Evolutionary conservation across 2,797 vertebrate genomes (phyloP).

Genomic region (Neosilurus mollespiculum): DNA sequence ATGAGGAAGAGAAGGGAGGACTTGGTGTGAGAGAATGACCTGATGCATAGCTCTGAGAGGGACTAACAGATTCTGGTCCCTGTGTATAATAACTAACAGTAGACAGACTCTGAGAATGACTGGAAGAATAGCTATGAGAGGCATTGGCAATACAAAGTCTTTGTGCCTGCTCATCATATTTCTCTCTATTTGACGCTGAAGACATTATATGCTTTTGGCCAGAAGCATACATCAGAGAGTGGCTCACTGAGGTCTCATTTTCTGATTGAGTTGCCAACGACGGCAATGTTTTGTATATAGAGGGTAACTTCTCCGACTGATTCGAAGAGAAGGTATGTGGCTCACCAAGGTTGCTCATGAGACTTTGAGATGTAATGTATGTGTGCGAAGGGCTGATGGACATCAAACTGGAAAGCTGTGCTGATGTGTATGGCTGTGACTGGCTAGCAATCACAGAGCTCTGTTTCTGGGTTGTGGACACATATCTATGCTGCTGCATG

Average conservation of each 20-base stretch:
- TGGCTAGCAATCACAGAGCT: conserved; percentile 91
- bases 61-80: conserved; percentile 81
- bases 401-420: conserved; percentile 86
- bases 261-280: conserved; percentile 84
- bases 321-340: conserved; percentile 82
- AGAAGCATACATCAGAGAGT: conserved; percentile 84
- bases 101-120: conserved; percentile 89
- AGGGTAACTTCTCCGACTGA: conserved; percentile 85
- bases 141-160: conserved; percentile 84
- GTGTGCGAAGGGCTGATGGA: conserved; percentile 88
- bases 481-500: conserved; percentile 82
- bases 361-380: conserved; percentile 80
- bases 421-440: conserved; percentile 84
- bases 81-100: conserved; percentile 88
- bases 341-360: conserved; percentile 80
- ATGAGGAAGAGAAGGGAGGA: conserved; percentile 83
- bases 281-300: conserved; percentile 88
- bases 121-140: conserved; percentile 86
- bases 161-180: conserved; percentile 84
- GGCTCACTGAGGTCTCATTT: conserved; percentile 81
- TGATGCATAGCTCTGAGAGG: conserved; percentile 85
- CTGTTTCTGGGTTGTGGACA: conserved; percentile 86
- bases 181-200: conserved; percentile 78
- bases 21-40: conserved; percentile 82
- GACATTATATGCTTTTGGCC: conserved; percentile 81